A percentile compares a stretch with the other conserved stretches of the same genome.
These are phyloP conservation scores for Cistogaster globosa DNA, from an alignment of 2,888 invertebrate species.

Conservation along the genomic window DNA sequence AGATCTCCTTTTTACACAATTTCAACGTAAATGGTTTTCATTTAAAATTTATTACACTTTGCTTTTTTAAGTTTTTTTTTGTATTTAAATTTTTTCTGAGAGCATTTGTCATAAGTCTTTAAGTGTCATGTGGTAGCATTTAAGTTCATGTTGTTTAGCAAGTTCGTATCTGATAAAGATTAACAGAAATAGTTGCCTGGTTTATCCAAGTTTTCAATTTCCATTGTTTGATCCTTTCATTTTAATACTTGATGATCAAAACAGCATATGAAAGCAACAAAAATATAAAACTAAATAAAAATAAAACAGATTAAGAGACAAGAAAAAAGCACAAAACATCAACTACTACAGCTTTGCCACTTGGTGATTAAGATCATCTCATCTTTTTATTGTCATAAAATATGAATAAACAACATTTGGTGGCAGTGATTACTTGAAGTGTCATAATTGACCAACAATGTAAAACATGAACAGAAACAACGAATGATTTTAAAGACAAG, in stretches of 20 bases:
- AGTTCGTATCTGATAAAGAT: slow-evolving; percentile 53
- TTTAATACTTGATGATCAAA: slow-evolving; percentile 23
- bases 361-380: slow-evolving; percentile 69
- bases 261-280: slow-evolving; percentile 9
- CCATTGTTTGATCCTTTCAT: slow-evolving; percentile 76
- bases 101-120: slow-evolving; percentile 73
- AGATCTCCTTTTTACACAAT: no score
- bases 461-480: slow-evolving; percentile 50
- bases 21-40: no score
- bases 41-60: neutral
- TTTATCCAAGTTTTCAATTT: slow-evolving; percentile 76
- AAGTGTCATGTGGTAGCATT: slow-evolving; percentile 70
- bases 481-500: slow-evolving; percentile 78
- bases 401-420: slow-evolving; percentile 69
- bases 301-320: no score
- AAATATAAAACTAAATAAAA: no score
- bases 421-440: slow-evolving; percentile 80
- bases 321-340: slow-evolving; percentile 42
- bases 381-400: slow-evolving; percentile 65
- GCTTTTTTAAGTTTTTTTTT: neutral
- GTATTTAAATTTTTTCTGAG: neutral
- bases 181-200: slow-evolving; percentile 50
- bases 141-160: slow-evolving; percentile 40
- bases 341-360: slow-evolving; percentile 63
- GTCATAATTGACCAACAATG: slow-evolving; percentile 80